Evolutionary conservation across 2,888 invertebrate species (phyloP).

Genomic region (Mylabris sibirica): DNA sequence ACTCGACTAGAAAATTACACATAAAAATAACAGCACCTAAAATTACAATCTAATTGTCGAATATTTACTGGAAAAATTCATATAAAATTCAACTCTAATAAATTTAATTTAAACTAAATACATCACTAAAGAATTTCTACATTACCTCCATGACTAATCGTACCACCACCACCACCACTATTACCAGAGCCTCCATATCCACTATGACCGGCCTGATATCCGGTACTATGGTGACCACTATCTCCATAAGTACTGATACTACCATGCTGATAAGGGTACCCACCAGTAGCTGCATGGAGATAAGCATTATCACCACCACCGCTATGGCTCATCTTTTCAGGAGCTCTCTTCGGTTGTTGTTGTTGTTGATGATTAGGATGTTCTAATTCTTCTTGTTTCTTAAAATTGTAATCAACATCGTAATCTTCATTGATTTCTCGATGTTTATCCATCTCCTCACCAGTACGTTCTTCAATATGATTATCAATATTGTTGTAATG

Average conservation of each 20-base stretch:
- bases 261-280: slow-evolving; percentile 16
- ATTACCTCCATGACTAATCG: slow-evolving; percentile 18
- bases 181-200: slow-evolving; percentile 19
- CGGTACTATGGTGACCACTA: background rate
- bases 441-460: slow-evolving; percentile 58
- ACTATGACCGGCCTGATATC: slow-evolving; percentile 10
- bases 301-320: slow-evolving; percentile 33
- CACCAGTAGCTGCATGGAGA: slow-evolving; percentile 36
- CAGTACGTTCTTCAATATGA: slow-evolving; percentile 46
- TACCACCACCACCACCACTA: slow-evolving; percentile 12
- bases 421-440: slow-evolving; percentile 63
- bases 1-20: slow-evolving; percentile 1
- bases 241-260: slow-evolving; percentile 31
- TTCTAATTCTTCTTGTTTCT: slow-evolving; percentile 23
- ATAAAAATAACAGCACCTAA: background rate
- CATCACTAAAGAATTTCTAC: background rate
- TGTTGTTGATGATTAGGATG: background rate
- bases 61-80: background rate
- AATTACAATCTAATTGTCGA: no score
- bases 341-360: slow-evolving; percentile 27
- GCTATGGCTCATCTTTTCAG: slow-evolving; percentile 46
- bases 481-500: slow-evolving; percentile 64
- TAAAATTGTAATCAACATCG: slow-evolving; percentile 65
- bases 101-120: background rate
- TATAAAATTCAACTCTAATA: background rate